Evolutionary conservation across 2,113 vertebrate genomes (phyloP), one percentile per base, ranked within the genome.

Genomic region (Nothocercus nigrocapillus): DNA sequence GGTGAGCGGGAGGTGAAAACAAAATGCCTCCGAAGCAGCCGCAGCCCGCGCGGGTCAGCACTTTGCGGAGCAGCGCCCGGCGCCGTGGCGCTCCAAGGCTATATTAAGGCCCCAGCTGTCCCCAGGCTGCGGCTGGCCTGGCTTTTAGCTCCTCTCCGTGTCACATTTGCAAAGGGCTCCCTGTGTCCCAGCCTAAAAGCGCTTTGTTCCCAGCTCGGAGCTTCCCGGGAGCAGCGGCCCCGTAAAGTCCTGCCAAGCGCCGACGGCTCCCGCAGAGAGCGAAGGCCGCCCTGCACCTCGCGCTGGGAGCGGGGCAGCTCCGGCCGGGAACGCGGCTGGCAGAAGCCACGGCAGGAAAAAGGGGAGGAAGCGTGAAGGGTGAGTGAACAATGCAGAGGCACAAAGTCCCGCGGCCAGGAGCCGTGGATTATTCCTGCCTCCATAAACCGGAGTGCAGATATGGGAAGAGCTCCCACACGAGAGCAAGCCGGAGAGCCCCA

Each of bases 91-190:
- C 79, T 61, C 82, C 15, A 32, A 7, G 49, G 82, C 95, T 97
- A 97, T 92, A 95, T 96, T 95, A 97, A 97, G 96, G 22, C 56
- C 27, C 73, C 95, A 97, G 95, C 97, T 97, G 97, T 96, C 96
- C 91, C 90, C 58, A 2, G 5, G 56, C 81, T 9, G 82, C 0
- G 82, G 27, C 92, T 19, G 64, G 3, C 21, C 82, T 59, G 63
- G 47, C 4, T 51, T 49, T 54, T 30, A 51, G 74, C 53, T 58
- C 78, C 69, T 21, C 38, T 59, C 80, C 1, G 36, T 51, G 3
- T 44, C 80, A 36, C 20, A 3, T 27, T 40, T 15, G 53, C 86
- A 62, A 64, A 91, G 66, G 24, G n/a, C 49, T 78, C 83, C 2
- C 87, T 66, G 64, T 24, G 38, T 59, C 70, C 70, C 56, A 13